phyloP scores from a whole-genome alignment of 2,113 vertebrate species.

The Ameiurus melas region DNA sequence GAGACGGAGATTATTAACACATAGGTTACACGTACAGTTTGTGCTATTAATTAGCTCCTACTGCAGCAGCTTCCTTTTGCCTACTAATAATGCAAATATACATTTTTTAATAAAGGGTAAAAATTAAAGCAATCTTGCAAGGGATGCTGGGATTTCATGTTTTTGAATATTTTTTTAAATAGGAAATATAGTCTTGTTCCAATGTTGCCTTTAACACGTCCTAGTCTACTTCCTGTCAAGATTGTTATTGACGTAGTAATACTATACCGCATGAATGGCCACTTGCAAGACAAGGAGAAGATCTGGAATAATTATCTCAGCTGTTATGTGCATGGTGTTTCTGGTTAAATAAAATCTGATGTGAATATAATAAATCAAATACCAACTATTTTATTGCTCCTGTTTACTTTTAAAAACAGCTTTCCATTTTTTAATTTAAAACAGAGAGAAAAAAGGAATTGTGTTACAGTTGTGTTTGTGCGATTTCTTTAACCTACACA shows the following conservation, averaged over 20 bases:
- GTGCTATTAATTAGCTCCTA: slow-evolving; percentile 15
- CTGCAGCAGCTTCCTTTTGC: neutral
- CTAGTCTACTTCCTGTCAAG: neutral
- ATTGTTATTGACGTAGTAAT: neutral
- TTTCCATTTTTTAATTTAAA: neutral
- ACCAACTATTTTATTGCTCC: neutral
- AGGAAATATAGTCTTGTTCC: neutral
- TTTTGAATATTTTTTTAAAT: neutral
- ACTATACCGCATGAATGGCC: neutral
- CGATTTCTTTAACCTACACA: neutral
- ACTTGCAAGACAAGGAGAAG: neutral
- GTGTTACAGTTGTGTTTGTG: neutral
- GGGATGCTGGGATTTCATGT: neutral
- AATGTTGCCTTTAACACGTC: neutral
- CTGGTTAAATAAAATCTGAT: neutral
- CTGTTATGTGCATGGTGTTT: neutral
- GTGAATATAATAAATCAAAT: neutral
- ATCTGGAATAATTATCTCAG: neutral
- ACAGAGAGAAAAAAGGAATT: no score
- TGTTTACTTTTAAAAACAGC: neutral
- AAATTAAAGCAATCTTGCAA: neutral
- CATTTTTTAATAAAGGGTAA: neutral
- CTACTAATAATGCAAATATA: slow-evolving; percentile 14
- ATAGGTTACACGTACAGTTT: slow-evolving; percentile 10
- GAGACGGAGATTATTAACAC: slow-evolving; percentile 15